phyloP scores from a whole-genome alignment of 2,888 invertebrate species.

The Tortricodes alternella region DNA sequence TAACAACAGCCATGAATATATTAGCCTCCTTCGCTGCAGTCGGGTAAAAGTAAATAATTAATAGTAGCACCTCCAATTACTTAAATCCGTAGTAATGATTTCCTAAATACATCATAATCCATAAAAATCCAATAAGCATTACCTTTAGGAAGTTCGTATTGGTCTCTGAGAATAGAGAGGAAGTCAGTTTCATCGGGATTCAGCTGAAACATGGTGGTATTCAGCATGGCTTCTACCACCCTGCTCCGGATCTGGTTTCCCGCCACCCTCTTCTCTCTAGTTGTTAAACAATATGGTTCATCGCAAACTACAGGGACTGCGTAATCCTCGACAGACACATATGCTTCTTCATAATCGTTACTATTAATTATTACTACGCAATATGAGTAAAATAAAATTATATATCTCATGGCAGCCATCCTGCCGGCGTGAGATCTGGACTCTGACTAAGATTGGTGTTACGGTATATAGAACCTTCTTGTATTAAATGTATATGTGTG shows the following conservation, averaged over 20 bases:
- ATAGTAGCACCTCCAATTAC: no score
- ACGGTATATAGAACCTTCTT: neutral
- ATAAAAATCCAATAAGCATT: no score
- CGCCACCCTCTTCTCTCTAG: conserved; percentile 45
- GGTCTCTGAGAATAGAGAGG: conserved; percentile 56
- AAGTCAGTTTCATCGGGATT: conserved; percentile 52
- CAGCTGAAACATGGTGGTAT: conserved; percentile 51
- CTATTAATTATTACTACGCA: conserved; percentile 13
- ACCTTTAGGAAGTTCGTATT: conserved; percentile 69
- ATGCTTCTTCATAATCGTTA: conserved; percentile 38
- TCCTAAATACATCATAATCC: no score
- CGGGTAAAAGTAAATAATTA: no score
- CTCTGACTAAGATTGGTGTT: conserved; percentile 12
- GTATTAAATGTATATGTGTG: neutral
- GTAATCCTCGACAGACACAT: conserved; percentile 44
- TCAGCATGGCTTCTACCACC: conserved; percentile 62
- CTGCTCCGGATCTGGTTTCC: conserved; percentile 56
- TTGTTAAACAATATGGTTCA: conserved; percentile 42
- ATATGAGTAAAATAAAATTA: conserved; percentile 4
- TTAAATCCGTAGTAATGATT: no score
- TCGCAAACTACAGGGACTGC: conserved; percentile 46
- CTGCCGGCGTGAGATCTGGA: conserved; percentile 12
- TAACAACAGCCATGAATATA: no score
- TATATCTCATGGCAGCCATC: conserved; percentile 12
- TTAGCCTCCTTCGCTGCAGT: no score